Evolutionary conservation across 2,113 vertebrate genomes (phyloP), one percentile per base, ranked within the genome.

Genomic region (Zootoca vivipara): DNA sequence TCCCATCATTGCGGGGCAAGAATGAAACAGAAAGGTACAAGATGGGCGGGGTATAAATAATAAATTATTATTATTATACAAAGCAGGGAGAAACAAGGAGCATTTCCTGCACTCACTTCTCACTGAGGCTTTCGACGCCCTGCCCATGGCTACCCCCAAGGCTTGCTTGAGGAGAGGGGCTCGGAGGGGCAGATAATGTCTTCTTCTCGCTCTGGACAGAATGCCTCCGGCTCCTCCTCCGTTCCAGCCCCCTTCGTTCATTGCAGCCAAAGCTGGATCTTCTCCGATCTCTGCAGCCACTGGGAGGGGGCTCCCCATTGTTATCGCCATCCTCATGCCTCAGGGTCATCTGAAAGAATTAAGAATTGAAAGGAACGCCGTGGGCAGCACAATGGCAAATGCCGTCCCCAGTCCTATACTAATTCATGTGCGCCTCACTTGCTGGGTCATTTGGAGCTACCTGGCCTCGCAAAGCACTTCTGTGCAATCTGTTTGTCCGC

Each of bases 171-270:
- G 95, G 86, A 72, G 97, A 97, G 0, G 98, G 98, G 7, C 98
- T 98, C 0, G 97, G 96, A 0, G 98, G 98, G 65, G 98, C 98
- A 0, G 99, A 99, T 22, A 96, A 87, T 12, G 97, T 95, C 84
- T 97, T 98, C 95, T 96, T 98, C 91, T 90, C 13, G 0, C 85
- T 98, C 94, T 99, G 99, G 10, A 98, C 96, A 0, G 99, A 99
- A 94, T 99, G 99, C 90, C 99, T 97, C 79, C 99, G 97, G 95
- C 99, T 99, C 82, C 98, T 96, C 33, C 98, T 96, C 33, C 98
- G 97, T 93, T 99, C 98, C 65, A 98, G 93, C 26, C 98, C 98
- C 40, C 96, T 93, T 35, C 93, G 96, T 89, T 97, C 97, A 0
- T 82, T 90, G 2, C 96, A 90, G 0, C 98, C 98, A 0, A 99